Evolutionary conservation across 2,888 invertebrate genomes (phyloP), one percentile per base, ranked within the genome.

Genomic region (Argyresthia goedartella): DNA sequence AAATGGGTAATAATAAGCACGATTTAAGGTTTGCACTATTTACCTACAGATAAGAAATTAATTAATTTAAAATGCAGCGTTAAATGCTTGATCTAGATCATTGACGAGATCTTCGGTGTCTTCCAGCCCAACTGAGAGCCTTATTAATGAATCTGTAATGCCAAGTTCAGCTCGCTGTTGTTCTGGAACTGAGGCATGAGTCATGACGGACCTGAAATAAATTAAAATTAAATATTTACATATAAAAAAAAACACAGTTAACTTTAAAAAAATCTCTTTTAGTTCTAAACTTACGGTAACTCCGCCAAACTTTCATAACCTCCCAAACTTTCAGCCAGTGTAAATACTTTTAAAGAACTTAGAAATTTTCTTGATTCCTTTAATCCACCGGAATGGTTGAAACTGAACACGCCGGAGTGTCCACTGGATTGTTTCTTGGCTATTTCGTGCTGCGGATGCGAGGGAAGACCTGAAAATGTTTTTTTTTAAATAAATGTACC

Each of bases 281-380:
- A n/a, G n/a, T 49, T 49, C 35, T n/a, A 57, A 56, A 90, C 93
- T 91, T 86, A 95, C 93, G 98, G 98, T 59, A 98, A 88, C 86
- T 98, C 97, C 3, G 96, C 95, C 58, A 99, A 89, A 70, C 96
- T 97, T 73, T 99, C 98, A 66, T 93, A 96, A 53, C 98, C 98
- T 49, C 99, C 99, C 55, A 99, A 89, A 69, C 97, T 98, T 73
- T 98, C 98, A 4, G 98, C 98, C 51, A 97, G 77, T 0, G 89
- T 91, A 74, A 98, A 96, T 25, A 96, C 63, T 81, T 95, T 93
- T 35, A 97, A 79, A 7, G 90, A 74, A 60, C 90, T 89, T 16
- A 97, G 81, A 67, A 98, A 94, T 52, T 88, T 91, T 53, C 87
- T 87, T 0, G 95, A 91, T 61, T 95, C 91, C 53, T 90, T 82